Conservation (phyloP, 1,140 invertebrate species). For the Potamilus streckersoni region DNA sequence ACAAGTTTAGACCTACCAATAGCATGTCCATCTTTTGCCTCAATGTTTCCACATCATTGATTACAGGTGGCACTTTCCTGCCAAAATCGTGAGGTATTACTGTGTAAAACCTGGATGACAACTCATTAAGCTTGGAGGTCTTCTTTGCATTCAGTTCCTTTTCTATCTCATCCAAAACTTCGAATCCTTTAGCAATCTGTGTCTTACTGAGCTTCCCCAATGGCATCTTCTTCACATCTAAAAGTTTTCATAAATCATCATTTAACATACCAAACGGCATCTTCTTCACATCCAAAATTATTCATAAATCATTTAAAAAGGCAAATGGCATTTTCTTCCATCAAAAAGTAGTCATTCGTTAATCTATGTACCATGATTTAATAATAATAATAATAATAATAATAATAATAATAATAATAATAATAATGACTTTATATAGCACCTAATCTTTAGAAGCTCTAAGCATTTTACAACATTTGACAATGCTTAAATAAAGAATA, state of each 20-base stretch:
- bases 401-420: too few species aligned
- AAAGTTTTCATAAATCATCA: not conserved
- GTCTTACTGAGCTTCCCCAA: slow-evolving; percentile 70
- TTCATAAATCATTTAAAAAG: not conserved
- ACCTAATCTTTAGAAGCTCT: too few species aligned
- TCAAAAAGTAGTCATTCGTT: too few species aligned
- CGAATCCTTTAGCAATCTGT: slow-evolving; percentile 71
- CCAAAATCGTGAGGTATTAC: slow-evolving; percentile 70
- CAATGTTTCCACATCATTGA: slow-evolving; percentile 56
- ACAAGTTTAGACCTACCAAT: slow-evolving; percentile 45
- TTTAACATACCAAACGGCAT: slow-evolving; percentile 51
- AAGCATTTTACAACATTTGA: too few species aligned
- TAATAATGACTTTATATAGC: too few species aligned
- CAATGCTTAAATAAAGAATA: too few species aligned
- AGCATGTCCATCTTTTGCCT: slow-evolving; percentile 70
- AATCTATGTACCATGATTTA: too few species aligned
- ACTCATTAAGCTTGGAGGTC: slow-evolving; percentile 36
- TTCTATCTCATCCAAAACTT: slow-evolving; percentile 68
- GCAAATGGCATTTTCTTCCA: too few species aligned
- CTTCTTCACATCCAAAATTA: slow-evolving; percentile 68
- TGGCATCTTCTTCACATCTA: slow-evolving; percentile 71
- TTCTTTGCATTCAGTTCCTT: slow-evolving; percentile 54
- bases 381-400: too few species aligned
- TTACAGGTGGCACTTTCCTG: slow-evolving; percentile 62
- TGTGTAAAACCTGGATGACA: slow-evolving; percentile 69